Base-by-base conservation (phyloP, 2,113 vertebrate species). In the Bothrops jararaca region DNA sequence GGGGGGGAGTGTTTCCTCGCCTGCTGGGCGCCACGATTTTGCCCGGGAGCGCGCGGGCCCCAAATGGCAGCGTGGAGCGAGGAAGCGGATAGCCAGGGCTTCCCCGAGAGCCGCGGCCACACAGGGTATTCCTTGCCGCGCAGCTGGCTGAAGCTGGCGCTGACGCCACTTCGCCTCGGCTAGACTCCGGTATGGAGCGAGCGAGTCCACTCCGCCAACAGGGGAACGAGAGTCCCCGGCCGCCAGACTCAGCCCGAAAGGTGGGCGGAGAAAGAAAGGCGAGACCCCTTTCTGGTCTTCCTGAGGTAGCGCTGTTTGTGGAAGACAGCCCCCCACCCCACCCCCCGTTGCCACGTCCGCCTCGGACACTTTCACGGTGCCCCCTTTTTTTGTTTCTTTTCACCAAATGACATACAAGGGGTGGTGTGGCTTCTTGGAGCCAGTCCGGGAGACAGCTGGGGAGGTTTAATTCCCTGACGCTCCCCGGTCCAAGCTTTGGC, bases 81-180 rank as follows among this genome's bases (percentile, higher is more conserved):
- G 91, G 26, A 7, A 53, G 22, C 85, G 22, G 50, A 45, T 23
- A 69, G 50, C 89, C 29, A 18, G 85, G 91, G 52, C 26, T 39
- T 80, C 74, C 58, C 18, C 34, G 20, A 80, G 74, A 80, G 34
- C 34, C 2, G 34, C 74, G 18, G 74, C 34, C 34, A 80, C 18
- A 6, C 56, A 85, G 92, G 91, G 74, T 45, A 92, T 58, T 39
- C 92, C 92, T 74, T 13, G 69, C 45, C n/a, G 95, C 15, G 20
- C 34, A 20, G 88, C 42, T 42, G 48, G 5, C 53, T 11, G 13
- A 23, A 86, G 24, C 52, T 22, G 50, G 80, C 56, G 64, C 91
- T 80, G 92, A 95, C 89, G 93, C 95, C 93, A 64, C 86, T 74
- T 69, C 89, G 92, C 94, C 90, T 92, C 93, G 88, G 92, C 94